A percentile compares a stretch with the other conserved stretches of the same genome.
phyloP scores from a whole-genome alignment of 2,113 vertebrate genomes.

The Sprattus sprattus region DNA sequence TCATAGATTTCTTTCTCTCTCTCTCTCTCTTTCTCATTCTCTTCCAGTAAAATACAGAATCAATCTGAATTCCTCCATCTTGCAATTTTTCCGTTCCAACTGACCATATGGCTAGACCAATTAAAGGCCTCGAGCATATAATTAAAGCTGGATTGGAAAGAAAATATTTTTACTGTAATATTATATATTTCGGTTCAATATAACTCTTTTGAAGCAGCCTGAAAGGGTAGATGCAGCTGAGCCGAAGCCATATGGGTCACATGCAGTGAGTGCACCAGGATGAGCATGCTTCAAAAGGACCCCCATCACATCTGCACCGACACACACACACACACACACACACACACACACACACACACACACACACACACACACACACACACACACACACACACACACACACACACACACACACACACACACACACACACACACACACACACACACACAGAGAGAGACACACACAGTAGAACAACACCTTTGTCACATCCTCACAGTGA shows the following conservation, averaged over 20 bases:
- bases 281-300: neutral
- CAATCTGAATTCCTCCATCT: too few relatives aligned
- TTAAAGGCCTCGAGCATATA: neutral
- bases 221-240: neutral
- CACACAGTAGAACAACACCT: neutral
- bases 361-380: neutral
- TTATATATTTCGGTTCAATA: too few relatives aligned
- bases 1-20: neutral
- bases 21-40: neutral
- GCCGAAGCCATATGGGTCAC: neutral
- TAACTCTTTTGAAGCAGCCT: neutral
- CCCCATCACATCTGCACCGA: neutral
- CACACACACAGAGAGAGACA: neutral
- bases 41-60: neutral
- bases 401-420: slow-evolving; percentile 2
- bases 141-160: neutral
- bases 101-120: too few relatives aligned
- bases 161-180: neutral
- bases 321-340: neutral
- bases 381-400: neutral
- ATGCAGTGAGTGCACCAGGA: neutral
- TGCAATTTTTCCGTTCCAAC: too few relatives aligned
- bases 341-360: neutral
- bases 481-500: neutral
- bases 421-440: slow-evolving; percentile 1